Percentiles rank a stretch among this genome's conserved stretches.
These are phyloP conservation scores for Cyanistes caeruleus DNA, from an alignment of 2,113 vertebrate genomes.

Conservation along the genomic window DNA sequence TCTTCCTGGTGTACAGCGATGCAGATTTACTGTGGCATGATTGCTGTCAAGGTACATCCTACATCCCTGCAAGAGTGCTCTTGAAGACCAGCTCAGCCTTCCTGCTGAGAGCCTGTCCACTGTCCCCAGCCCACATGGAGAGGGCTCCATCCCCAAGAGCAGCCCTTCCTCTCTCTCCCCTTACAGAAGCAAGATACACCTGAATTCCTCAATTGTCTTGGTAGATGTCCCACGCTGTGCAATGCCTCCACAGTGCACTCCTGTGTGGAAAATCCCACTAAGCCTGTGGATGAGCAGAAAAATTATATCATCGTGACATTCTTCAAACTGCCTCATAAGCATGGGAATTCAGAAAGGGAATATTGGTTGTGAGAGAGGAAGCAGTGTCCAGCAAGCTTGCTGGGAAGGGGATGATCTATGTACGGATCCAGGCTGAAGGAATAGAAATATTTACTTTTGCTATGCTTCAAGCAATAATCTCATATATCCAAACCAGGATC, in stretches of 20 bases:
- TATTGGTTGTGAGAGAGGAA: not conserved
- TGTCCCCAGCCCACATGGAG: accelerated
- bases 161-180: not conserved
- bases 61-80: not conserved
- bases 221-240: accelerated
- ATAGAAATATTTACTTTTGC: not conserved
- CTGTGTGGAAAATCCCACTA: not conserved
- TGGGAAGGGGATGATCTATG: not conserved
- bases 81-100: not conserved
- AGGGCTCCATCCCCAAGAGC: not conserved
- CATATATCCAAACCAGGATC: not conserved
- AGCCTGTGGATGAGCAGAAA: not conserved
- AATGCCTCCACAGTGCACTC: not conserved
- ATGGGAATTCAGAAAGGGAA: not conserved
- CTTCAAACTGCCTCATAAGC: not conserved
- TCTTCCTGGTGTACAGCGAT: not conserved
- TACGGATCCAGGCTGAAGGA: not conserved
- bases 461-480: not conserved
- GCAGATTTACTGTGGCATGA: accelerated
- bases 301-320: accelerated
- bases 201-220: not conserved
- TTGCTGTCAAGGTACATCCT: not conserved
- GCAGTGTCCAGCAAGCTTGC: not conserved
- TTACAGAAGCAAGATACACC: not conserved
- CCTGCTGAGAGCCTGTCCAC: too few relatives aligned